Evolutionary conservation across 2,797 vertebrate genomes (phyloP), one percentile per base, ranked within the genome.

Genomic region (Valencia hispanica): DNA sequence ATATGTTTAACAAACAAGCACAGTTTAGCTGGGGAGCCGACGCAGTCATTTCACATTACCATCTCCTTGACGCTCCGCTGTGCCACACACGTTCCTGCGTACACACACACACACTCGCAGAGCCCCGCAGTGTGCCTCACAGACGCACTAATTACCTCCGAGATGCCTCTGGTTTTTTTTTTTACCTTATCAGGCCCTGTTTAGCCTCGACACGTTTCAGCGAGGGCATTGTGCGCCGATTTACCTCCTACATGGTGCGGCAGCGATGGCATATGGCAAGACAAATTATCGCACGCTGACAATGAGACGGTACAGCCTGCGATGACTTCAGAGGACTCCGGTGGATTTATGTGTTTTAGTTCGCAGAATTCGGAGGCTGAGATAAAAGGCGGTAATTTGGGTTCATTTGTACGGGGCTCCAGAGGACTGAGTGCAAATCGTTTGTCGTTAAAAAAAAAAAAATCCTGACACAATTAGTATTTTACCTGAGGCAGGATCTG

Each of bases 1-100:
- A 96, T 95, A 95, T 95, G 96, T 97, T 98, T 97, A 97, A 97
- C 96, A 97, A 98, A 98, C 96, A 97, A 97, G 91, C 86, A 94
- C 96, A 96, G 97, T 97, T 97, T 97, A 97, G 95, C 95, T 79
- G 90, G 97, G 96, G 94, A 96, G 95, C 96, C 95, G 93, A 94
- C 95, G 92, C 95, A 90, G 96, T 98, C 97, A 97, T 96, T 97
- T 96, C 94, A 93, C 94, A 97, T 98, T 96, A 98, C 93, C 86
- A 89, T 98, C 96, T 96, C 82, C 77, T 47, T 59, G 90, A 94
- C 94, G 91, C 94, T 93, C 93, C 85, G 94, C 96, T 95, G 95
- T 68, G 79, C 74, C 84, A 66, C 81, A 82, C 80, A 74, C 79
- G 45, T 71, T 43, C 75, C 32, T 51, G 68, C 53, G 39, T 69